Conservation (phyloP, 1,140 invertebrate species). For the Drosophila sproati region DNA sequence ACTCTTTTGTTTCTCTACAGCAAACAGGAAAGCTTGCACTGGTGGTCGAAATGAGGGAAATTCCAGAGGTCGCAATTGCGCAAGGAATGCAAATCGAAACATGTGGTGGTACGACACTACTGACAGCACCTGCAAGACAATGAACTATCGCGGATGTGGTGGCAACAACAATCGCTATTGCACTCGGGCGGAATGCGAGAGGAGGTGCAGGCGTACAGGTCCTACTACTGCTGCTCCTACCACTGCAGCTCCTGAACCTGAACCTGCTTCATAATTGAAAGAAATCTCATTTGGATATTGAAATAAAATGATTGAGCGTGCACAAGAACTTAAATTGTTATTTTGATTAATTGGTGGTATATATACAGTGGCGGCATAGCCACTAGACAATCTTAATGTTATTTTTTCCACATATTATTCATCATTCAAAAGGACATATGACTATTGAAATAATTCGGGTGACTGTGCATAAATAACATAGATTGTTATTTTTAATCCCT, state of each 20-base stretch:
- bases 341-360: no score
- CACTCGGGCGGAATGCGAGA: not conserved
- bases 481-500: no score
- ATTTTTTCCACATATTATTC: no score
- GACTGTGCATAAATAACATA: no score
- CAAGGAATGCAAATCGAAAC: not conserved
- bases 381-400: no score
- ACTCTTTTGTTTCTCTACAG: not conserved
- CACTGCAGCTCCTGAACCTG: no score
- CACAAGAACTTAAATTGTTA: no score
- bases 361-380: no score
- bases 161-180: slow-evolving; percentile 31
- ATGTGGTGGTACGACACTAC: slow-evolving; percentile 13
- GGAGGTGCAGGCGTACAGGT: not conserved
- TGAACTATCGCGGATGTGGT: slow-evolving; percentile 23
- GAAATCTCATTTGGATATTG: not conserved
- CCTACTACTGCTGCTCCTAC: no score
- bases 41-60: not conserved
- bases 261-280: no score
- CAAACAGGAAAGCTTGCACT: not conserved
- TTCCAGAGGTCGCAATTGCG: not conserved
- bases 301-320: not conserved
- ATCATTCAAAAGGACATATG: no score
- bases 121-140: not conserved
- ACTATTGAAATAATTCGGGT: no score